These are phyloP conservation scores for Trachemys scripta DNA, from an alignment of 2,113 vertebrate genomes.

Conservation along the genomic window DNA sequence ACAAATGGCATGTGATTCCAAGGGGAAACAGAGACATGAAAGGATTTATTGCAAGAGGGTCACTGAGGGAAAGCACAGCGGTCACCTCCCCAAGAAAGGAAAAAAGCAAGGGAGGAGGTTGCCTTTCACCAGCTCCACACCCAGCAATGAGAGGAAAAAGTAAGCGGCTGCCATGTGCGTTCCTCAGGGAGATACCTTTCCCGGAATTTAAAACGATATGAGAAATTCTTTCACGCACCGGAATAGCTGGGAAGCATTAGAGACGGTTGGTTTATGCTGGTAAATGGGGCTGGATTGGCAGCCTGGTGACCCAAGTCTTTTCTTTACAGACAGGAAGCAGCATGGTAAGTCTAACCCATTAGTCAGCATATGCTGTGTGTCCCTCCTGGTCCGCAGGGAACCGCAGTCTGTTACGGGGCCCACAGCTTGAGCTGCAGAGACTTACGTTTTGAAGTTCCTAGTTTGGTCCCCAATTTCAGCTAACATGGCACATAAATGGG, in stretches of 20 bases:
- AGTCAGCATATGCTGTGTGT: neutral
- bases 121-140: no score
- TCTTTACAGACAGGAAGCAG: neutral
- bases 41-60: slow-evolving; percentile 57
- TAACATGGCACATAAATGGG: rapidly evolving
- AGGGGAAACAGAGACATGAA: slow-evolving; percentile 65
- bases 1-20: neutral
- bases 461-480: neutral
- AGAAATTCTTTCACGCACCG: neutral
- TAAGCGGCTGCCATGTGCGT: slow-evolving; percentile 24
- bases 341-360: rapidly evolving
- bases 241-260: slow-evolving; percentile 32
- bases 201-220: slow-evolving; percentile 78
- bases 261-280: neutral
- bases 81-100: slow-evolving; percentile 51
- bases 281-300: neutral
- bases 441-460: neutral
- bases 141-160: slow-evolving; percentile 72
- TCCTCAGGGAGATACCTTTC: slow-evolving; percentile 76
- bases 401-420: neutral
- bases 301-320: neutral
- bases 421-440: neutral
- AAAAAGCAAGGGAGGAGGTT: slow-evolving; percentile 45
- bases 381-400: neutral
- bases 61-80: slow-evolving; percentile 64